phyloP scores from a whole-genome alignment of 2,113 vertebrate genomes.

The Psettodes erumei region DNA sequence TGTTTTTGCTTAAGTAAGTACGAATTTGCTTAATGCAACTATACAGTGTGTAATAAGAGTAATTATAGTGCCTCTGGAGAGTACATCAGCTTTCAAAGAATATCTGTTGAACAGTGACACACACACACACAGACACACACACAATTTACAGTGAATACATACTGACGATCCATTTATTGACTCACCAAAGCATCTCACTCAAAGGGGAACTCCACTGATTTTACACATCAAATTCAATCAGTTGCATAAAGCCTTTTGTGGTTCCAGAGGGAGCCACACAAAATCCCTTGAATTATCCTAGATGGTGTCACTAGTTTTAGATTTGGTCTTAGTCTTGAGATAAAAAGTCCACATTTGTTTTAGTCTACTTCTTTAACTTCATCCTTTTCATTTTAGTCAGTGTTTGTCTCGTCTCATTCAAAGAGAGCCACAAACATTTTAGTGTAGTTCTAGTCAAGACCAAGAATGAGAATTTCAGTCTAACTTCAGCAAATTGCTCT shows the following conservation, averaged over 20 bases:
- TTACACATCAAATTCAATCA: no score
- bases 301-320: background rate
- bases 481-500: background rate
- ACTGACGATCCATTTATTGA: background rate
- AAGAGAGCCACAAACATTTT: no score
- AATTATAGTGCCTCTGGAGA: slow-evolving; percentile 61
- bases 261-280: no score
- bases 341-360: no score
- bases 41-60: slow-evolving; percentile 58
- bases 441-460: no score
- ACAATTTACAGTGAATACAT: background rate
- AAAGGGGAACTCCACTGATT: no score
- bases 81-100: slow-evolving; percentile 42
- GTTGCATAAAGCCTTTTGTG: no score
- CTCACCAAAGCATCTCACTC: background rate
- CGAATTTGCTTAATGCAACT: slow-evolving; percentile 71
- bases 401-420: no score
- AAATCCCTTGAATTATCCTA: background rate
- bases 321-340: no score
- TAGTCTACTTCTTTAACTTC: no score
- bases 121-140: background rate
- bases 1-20: slow-evolving; percentile 64
- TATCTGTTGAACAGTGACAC: slow-evolving; percentile 28
- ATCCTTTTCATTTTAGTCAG: no score
- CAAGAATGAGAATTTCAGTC: background rate